These are phyloP conservation scores for Channa striata DNA, from an alignment of 2,797 vertebrate genomes.

Conservation along the genomic window DNA sequence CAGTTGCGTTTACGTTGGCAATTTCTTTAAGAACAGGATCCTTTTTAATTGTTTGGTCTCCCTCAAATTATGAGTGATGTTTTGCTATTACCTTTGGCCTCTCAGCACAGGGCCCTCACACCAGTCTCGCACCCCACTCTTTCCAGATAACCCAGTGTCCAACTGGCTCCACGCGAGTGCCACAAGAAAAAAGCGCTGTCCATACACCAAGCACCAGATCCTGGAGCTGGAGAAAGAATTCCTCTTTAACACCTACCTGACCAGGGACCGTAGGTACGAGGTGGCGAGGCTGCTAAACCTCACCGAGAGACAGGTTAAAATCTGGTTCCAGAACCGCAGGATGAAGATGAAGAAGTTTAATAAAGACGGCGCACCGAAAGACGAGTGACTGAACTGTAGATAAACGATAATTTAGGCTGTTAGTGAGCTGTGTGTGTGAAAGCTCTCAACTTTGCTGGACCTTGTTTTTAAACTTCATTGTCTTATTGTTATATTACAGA, in stretches of 20 bases:
- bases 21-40: background rate
- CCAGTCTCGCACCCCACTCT: constrained; percentile 64
- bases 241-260: constrained; percentile 98
- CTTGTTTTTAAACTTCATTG: constrained; percentile 72
- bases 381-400: constrained; percentile 67
- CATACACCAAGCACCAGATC: constrained; percentile 96
- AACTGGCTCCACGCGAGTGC: constrained; percentile 98
- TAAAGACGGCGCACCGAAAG: constrained; percentile 92
- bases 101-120: constrained; percentile 56
- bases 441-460: constrained; percentile 72
- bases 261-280: constrained; percentile 96
- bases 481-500: constrained; percentile 74
- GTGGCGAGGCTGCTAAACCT: constrained; percentile 94
- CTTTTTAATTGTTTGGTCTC: background rate
- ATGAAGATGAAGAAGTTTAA: constrained; percentile 99
- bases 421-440: constrained; percentile 52
- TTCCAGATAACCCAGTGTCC: constrained; percentile 93
- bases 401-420: constrained; percentile 44
- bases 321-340: constrained; percentile 98
- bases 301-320: constrained; percentile 98
- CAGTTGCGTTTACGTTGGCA: constrained; percentile 11
- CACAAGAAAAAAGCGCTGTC: constrained; percentile 95
- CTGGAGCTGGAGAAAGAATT: constrained; percentile 98
- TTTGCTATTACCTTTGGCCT: constrained; percentile 37
- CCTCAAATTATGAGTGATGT: constrained; percentile 23